Evolutionary conservation across 2,113 vertebrate species (phyloP).

Genomic region (Nothoprocta perdicaria): DNA sequence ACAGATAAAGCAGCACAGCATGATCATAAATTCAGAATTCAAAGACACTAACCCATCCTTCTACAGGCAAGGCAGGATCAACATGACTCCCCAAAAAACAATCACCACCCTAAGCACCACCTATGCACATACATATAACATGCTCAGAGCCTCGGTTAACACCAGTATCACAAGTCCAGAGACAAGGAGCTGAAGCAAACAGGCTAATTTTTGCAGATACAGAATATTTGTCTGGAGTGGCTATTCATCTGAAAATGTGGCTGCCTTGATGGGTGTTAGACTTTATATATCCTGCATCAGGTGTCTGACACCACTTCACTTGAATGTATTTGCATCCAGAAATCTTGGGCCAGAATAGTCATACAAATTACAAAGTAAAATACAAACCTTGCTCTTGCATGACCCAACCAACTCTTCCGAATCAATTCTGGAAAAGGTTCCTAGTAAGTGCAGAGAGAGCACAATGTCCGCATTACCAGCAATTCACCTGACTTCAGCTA

Average conservation of each 20-base stretch:
- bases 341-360: rapidly evolving
- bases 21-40: rapidly evolving
- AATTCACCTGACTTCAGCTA: background rate
- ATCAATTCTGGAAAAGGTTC: background rate
- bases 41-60: background rate
- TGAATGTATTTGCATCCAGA: background rate
- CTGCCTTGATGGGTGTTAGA: background rate
- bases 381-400: background rate
- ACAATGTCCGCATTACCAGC: background rate
- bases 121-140: background rate
- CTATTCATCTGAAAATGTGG: background rate
- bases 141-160: background rate
- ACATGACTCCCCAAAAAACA: background rate
- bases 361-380: background rate
- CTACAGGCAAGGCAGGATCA: background rate
- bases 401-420: background rate
- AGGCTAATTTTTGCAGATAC: background rate
- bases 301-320: background rate
- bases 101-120: background rate
- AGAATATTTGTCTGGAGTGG: background rate
- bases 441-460: background rate
- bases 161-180: background rate
- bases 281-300: background rate
- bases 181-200: background rate
- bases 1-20: background rate